Percentiles rank a stretch among this genome's conserved stretches.
Conservation (phyloP, 1,140 invertebrate genomes). For the Penaeus vannamei region DNA sequence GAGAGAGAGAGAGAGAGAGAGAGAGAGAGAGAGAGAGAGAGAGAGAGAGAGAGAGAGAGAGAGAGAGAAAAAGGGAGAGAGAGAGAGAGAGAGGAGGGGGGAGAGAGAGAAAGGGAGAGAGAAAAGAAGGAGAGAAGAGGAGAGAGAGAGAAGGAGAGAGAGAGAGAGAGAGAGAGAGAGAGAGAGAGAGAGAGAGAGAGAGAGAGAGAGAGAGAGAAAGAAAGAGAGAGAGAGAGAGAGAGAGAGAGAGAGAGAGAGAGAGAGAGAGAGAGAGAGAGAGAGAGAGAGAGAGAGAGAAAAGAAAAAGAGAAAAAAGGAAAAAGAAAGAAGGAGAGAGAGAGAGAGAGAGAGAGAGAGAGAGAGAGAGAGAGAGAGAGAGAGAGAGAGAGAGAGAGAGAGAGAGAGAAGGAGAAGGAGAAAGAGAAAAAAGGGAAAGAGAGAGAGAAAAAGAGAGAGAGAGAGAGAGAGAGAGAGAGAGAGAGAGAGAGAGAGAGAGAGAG, state of each 20-base stretch:
- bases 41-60: neutral
- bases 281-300: neutral
- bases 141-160: neutral
- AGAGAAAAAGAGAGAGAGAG: neutral
- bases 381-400: neutral
- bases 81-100: neutral
- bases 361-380: neutral
- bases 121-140: neutral
- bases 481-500: neutral
- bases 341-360: neutral
- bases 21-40: neutral
- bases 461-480: neutral
- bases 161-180: neutral
- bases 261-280: neutral
- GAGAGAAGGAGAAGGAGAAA: neutral
- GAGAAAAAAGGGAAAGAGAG: neutral
- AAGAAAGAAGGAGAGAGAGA: neutral
- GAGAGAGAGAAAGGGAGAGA: neutral
- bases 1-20: neutral
- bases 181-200: neutral
- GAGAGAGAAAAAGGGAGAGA: neutral
- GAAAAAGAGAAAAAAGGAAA: neutral
- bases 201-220: neutral
- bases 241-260: neutral
- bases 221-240: neutral